Evolutionary conservation across 2,113 vertebrate species (phyloP).

Genomic region (Lepisosteus oculatus): DNA sequence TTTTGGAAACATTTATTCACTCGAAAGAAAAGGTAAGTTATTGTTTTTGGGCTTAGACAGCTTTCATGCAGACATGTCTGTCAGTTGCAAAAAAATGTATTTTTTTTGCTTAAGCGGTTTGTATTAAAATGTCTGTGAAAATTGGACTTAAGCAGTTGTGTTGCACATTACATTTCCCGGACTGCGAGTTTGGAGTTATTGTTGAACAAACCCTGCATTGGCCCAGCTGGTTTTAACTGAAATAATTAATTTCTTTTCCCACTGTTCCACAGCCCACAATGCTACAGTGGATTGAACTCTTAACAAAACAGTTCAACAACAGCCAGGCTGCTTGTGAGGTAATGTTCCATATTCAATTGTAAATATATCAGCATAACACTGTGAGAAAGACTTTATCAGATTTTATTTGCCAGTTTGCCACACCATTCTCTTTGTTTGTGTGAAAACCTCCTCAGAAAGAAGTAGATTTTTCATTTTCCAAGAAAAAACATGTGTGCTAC

Average conservation of each 20-base stretch:
- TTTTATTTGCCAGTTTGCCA: background rate
- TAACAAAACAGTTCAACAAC: conserved; percentile 99
- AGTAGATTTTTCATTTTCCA: background rate
- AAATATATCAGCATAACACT: too few species aligned
- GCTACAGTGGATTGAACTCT: conserved; percentile 98
- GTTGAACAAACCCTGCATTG: too few species aligned
- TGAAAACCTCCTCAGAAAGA: background rate
- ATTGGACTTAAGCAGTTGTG: too few species aligned
- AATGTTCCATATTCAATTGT: background rate
- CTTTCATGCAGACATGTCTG: too few species aligned
- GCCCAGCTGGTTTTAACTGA: too few species aligned
- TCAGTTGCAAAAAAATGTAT: too few species aligned
- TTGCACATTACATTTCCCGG: too few species aligned
- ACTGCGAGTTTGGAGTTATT: too few species aligned
- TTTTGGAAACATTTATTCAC: conserved; percentile 98
- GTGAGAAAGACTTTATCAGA: background rate
- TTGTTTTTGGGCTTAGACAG: background rate
- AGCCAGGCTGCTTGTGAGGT: conserved; percentile 98
- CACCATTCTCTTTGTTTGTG: background rate
- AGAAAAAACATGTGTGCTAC: background rate
- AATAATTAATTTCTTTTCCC: conserved; percentile 23
- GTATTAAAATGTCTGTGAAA: too few species aligned
- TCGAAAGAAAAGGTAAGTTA: conserved; percentile 94
- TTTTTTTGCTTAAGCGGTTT: too few species aligned
- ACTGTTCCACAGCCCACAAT: conserved; percentile 84